phyloP scores from a whole-genome alignment of 2,797 vertebrate species.

The Antrozous pallidus region DNA sequence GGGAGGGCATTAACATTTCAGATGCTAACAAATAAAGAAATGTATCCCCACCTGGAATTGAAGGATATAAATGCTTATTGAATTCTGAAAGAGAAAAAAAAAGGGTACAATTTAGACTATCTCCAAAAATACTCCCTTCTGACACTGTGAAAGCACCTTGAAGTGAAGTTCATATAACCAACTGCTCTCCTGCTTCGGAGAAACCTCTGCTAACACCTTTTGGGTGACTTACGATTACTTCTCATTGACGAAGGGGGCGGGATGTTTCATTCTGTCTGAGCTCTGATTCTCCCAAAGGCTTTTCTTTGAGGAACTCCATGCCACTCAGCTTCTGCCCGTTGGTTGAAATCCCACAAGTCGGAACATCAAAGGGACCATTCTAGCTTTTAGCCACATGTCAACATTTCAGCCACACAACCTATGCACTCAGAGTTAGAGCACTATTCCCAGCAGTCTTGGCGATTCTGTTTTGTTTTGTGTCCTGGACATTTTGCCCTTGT shows the following conservation, averaged over 20 bases:
- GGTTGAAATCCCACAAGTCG: not conserved
- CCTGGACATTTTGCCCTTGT: not conserved
- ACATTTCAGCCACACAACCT: not conserved
- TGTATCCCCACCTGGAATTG: not conserved
- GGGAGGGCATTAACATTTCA: not conserved
- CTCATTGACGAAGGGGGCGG: too few species aligned
- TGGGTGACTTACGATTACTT: not conserved
- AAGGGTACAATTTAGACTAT: not conserved
- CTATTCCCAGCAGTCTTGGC: not conserved
- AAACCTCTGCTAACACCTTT: not conserved
- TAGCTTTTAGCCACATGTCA: not conserved
- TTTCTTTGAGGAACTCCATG: not conserved
- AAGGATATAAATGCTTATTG: not conserved
- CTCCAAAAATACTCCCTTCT: not conserved
- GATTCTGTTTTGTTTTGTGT: not conserved
- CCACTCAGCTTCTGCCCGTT: fast-evolving
- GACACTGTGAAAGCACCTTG: not conserved
- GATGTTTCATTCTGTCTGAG: not conserved
- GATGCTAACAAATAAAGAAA: not conserved
- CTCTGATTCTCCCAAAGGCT: not conserved
- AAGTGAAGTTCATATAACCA: not conserved
- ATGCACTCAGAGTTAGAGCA: not conserved
- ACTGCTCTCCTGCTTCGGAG: not conserved
- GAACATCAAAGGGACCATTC: not conserved
- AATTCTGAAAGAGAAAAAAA: slow-evolving; percentile 44